Evolutionary conservation across 2,888 invertebrate species (phyloP), one percentile per base, ranked within the genome.

Genomic region (Campoplex capitator): DNA sequence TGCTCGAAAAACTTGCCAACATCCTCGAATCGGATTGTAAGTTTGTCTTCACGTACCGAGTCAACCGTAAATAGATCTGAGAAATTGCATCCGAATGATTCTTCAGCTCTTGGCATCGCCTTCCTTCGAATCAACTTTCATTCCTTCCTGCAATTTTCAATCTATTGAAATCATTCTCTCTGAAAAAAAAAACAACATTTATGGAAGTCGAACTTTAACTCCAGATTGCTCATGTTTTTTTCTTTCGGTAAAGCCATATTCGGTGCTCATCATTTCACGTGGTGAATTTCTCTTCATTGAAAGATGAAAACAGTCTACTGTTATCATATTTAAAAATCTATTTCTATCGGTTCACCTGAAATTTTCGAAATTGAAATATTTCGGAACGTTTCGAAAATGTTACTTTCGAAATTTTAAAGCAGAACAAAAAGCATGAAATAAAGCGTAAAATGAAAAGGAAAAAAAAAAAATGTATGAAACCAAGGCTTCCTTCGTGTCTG

Each of bases 21-120:
- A 32, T 32, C 11, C 3, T 32, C 8, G 58, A 0, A 32, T 2
- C 13, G 4, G 13, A 16, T 13, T 23, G 23, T 4, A 62, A 8
- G n/a, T 28, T 58, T 23, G 16, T 62, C 62, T 32, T 62, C 16
- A 16, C 23, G 9, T 42, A 6, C 62, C 4, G 16, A 13, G 13
- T 13, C 32, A 62, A 16, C 16, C 32, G 1, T 1, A 4, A 62
- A 62, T 62, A 6, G 32, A 32, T 32, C 62, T 32, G 16, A 32
- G 42, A 67, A 67, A 67, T 67, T 67, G 38, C 18, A n/a, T 38
- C 2, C 67, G 18, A 67, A 67, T 28, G 38, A 38, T 38, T 67
- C 4, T 23, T n/a, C n/a, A 42, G 38, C 1, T n/a, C 42, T 23
- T n/a, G 45, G 13, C 42, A 70, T 23, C 0, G 3, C 16, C 70